Conservation (phyloP, 2,797 vertebrate species). For the Clamator glandarius region DNA sequence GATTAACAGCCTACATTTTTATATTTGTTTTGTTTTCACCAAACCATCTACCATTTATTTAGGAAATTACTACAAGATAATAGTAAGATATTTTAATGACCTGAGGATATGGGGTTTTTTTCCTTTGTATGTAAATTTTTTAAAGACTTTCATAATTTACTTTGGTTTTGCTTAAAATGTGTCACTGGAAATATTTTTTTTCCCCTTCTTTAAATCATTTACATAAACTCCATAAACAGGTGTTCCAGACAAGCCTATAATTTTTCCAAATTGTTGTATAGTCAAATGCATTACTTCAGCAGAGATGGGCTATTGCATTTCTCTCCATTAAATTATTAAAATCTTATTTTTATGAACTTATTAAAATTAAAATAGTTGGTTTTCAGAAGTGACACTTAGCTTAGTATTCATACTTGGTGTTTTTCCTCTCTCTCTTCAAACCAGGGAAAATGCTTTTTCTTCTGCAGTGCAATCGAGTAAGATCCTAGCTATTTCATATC, state of each 20-base stretch:
- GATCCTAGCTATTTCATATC: background rate
- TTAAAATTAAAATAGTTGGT: background rate
- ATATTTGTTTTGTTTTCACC: background rate
- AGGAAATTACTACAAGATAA: background rate
- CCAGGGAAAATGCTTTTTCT: background rate
- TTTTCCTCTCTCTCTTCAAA: background rate
- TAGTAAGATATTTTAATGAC: background rate
- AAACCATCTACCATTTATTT: conserved; percentile 1
- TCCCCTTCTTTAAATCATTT: conserved; percentile 4
- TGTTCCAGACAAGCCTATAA: background rate
- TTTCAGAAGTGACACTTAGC: background rate
- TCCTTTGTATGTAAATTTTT: background rate
- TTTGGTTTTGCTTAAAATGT: background rate
- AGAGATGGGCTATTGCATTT: background rate
- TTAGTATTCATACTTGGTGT: background rate
- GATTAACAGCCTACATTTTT: background rate
- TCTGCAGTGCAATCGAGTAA: background rate
- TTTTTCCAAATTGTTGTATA: background rate
- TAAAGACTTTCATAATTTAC: background rate
- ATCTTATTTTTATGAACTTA: background rate
- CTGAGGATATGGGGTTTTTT: accelerated
- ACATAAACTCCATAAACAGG: background rate
- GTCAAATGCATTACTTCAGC: background rate
- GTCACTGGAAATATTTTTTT: background rate
- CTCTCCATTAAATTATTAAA: conserved; percentile 15